Base-by-base conservation (phyloP, 1,140 invertebrate species). In the Atta cephalotes region DNA sequence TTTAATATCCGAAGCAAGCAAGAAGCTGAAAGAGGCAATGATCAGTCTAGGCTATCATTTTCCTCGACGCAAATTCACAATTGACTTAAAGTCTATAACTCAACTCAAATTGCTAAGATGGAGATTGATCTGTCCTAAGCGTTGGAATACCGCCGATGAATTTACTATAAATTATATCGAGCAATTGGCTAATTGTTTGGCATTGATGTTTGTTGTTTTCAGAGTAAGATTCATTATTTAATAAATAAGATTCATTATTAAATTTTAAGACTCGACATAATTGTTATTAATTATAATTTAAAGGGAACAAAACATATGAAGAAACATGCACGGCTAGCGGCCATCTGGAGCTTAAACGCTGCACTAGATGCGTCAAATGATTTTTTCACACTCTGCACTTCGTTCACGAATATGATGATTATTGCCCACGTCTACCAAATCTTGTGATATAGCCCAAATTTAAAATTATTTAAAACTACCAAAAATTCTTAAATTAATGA, bases 381-480 rank as follows among this genome's bases (percentile, higher is more conserved):
- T 87, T 96, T 96, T 80, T 88, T 94, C 18, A 88, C 95, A 0
- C 90, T 96, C 0, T 96, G 96, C 76, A 92, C 93, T 5, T 94
- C 95, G 10, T 96, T 96, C 79, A 94, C 93, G 0, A 96, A 96
- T 66, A 95, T 96, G 94, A 95, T 96, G 28, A 70, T 92, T 0
- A 93, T 87, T 0, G 92, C 93, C 2, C 90, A 94, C 45, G 90
- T 86, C 28, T 90, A 93, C 49, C 87, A 90, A 68, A 91, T 88
- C 16, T 88, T 90, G 66, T 91, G 89, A 58, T 58, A 58, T 58
- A 93, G 3, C 81, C 6, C 7, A 80, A 45, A 71, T 88, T 7
- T 12, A 80, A 45, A 74, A 71, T 60, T 1, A 86, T n/a, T 45
- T 86, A 18, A 10, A 87, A 2, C 3, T 4, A 45, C 10, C 21